Base-by-base conservation (phyloP, 2,113 vertebrate genomes). In the Empidonax alnorum region DNA sequence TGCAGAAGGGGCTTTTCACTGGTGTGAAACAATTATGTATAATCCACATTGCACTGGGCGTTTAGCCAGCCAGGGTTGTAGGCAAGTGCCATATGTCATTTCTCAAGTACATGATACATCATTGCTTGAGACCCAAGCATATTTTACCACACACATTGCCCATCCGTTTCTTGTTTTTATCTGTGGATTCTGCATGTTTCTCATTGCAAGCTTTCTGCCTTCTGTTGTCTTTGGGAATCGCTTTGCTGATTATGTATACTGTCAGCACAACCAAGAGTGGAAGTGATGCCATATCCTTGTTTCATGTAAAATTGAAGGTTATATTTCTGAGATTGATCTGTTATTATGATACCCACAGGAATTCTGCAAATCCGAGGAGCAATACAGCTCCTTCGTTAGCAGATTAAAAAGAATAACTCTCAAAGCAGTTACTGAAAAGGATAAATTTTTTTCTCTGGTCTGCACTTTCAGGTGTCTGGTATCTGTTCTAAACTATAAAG, bases 41-140 rank as follows among this genome's bases (percentile, higher is more conserved):
- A 93, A 95, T 89, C 81, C 89, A 89, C 76, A 75, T 75, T 20
- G 52, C 79, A 50, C 85, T 61, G 77, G 86, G 94, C n/a, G 0
- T 78, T 68, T 44, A 88, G 85, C 95, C 94, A 96, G 76, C 76
- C 76, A 42, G 85, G 88, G 79, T 87, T 96, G 94, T 80, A 95
- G 93, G 93, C 91, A 96, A 94, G 78, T 91, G 93, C 95, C 94
- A 55, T 96, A 96, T 97, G 95, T 84, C 75, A 93, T 77, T 92
- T 92, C 85, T 94, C 72, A 96, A 95, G 92, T 41, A 67, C 63
- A 41, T 35, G 59, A 69, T 85, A 59, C 27, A 85, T 69, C 76
- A 25, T n/a, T 90, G 72, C 87, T 80, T 25, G 75, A 82, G 62
- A 94, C 91, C 55, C 59, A 53, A 33, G 91, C 61, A 30, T 84